These are phyloP conservation scores for Pseudochaenichthys georgianus DNA, from an alignment of 2,797 vertebrate species.

Conservation along the genomic window DNA sequence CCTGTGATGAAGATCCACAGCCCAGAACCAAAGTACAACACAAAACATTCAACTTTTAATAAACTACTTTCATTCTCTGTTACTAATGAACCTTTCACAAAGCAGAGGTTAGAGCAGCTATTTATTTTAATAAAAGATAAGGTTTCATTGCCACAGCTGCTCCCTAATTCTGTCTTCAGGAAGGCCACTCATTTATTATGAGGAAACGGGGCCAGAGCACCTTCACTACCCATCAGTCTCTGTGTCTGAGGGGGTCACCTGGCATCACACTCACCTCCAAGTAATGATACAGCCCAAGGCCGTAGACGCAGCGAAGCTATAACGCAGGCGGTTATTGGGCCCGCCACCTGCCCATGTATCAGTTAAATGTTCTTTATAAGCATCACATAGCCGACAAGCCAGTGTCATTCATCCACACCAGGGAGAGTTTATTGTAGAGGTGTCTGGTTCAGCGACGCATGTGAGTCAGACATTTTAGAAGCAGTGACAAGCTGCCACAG, in stretches of 20 bases:
- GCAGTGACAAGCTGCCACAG: slow-evolving; percentile 38
- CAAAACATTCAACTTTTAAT: neutral
- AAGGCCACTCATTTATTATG: slow-evolving; percentile 51
- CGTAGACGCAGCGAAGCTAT: slow-evolving; percentile 54
- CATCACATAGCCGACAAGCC: slow-evolving; percentile 47
- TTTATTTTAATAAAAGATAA: slow-evolving; percentile 20
- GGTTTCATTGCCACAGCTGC: slow-evolving; percentile 40
- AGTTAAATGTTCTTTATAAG: slow-evolving; percentile 66
- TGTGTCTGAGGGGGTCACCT: slow-evolving; percentile 56
- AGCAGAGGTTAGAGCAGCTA: slow-evolving; percentile 1
- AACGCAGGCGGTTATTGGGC: slow-evolving; percentile 58
- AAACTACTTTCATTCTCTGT: neutral
- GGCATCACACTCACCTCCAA: slow-evolving; percentile 55
- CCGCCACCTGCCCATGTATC: slow-evolving; percentile 56
- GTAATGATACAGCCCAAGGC: slow-evolving; percentile 71
- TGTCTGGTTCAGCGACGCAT: slow-evolving; percentile 28
- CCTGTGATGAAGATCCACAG: slow-evolving; percentile 8
- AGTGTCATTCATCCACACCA: slow-evolving; percentile 52
- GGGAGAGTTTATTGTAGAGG: slow-evolving; percentile 30
- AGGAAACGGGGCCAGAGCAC: slow-evolving; percentile 50
- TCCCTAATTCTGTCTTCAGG: slow-evolving; percentile 31
- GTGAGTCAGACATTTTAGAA: slow-evolving; percentile 37
- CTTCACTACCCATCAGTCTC: slow-evolving; percentile 53
- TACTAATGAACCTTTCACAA: slow-evolving; percentile 2
- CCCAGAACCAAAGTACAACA: neutral